These are phyloP conservation scores for Perognathus longimembris DNA, from an alignment of 2,113 vertebrate genomes.

Conservation along the genomic window DNA sequence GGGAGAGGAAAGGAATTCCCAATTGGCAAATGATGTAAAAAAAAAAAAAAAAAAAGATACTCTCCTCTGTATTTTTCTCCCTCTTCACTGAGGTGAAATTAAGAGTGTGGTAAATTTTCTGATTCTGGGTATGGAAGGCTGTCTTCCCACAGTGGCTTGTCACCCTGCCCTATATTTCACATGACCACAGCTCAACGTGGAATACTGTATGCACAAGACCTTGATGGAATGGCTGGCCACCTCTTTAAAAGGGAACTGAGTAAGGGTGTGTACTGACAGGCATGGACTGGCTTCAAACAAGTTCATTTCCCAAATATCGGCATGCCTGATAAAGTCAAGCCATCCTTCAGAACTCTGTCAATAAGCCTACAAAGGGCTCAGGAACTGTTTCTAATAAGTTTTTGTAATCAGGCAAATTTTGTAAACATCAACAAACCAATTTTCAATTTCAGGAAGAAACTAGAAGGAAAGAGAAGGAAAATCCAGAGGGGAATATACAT, in stretches of 20 bases:
- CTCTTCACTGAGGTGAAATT: background rate
- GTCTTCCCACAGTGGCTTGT: background rate
- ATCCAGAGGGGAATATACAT: background rate
- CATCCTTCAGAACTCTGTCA: constrained; percentile 1
- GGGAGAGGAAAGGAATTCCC: background rate
- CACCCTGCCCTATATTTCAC: too few relatives aligned
- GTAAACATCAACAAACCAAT: constrained; percentile 44
- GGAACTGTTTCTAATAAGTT: constrained; percentile 31
- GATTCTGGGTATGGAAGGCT: background rate
- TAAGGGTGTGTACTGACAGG: background rate
- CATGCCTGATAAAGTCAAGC: background rate
- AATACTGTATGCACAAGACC: background rate
- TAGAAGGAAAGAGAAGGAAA: background rate
- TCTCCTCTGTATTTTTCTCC: background rate
- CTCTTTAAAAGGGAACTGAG: background rate
- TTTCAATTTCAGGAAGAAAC: constrained; percentile 43
- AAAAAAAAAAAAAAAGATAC: background rate
- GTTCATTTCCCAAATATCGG: background rate
- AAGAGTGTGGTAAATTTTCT: background rate
- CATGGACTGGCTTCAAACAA: background rate
- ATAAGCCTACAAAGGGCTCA: background rate
- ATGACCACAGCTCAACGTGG: background rate
- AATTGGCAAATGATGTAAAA: background rate
- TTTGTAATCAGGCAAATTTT: constrained; percentile 45
- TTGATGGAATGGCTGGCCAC: background rate